Evolutionary conservation across 2,797 vertebrate genomes (phyloP).

Genomic region (Cichlasoma orientale): DNA sequence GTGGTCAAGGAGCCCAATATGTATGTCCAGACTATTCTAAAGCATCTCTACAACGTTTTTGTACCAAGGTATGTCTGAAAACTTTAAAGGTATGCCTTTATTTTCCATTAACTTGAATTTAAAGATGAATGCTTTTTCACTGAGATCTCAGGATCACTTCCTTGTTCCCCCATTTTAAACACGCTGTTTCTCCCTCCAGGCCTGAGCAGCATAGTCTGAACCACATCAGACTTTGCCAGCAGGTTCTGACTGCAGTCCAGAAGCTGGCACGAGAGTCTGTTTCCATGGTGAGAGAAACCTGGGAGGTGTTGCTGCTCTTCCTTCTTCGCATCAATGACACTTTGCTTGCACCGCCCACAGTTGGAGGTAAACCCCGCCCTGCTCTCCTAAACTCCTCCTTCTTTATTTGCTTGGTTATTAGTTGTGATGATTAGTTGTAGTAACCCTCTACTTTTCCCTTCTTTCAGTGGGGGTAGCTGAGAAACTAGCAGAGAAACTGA

Average conservation of each 20-base stretch:
- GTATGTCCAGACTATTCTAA: conserved; percentile 94
- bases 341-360: conserved; percentile 91
- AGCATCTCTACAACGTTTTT: conserved; percentile 96
- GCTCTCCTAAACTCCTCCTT: not conserved
- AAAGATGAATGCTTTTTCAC: not conserved
- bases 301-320: conserved; percentile 95
- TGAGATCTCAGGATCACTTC: not conserved
- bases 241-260: conserved; percentile 93
- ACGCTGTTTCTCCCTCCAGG: conserved; percentile 65
- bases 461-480: conserved; percentile 91
- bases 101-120: not conserved
- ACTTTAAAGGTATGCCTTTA: not conserved
- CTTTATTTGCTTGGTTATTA: conserved; percentile 1
- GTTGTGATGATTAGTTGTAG: not conserved
- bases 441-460: not conserved
- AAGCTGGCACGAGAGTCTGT: conserved; percentile 90
- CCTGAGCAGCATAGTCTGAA: conserved; percentile 86
- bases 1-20: conserved; percentile 93
- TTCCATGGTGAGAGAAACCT: conserved; percentile 94
- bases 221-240: conserved; percentile 93
- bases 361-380: conserved; percentile 83
- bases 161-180: not conserved
- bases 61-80: conserved; percentile 86
- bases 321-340: conserved; percentile 95
- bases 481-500: conserved; percentile 92